These are phyloP conservation scores for Mythimna vitellina DNA, from an alignment of 2,888 invertebrate genomes.

Conservation along the genomic window DNA sequence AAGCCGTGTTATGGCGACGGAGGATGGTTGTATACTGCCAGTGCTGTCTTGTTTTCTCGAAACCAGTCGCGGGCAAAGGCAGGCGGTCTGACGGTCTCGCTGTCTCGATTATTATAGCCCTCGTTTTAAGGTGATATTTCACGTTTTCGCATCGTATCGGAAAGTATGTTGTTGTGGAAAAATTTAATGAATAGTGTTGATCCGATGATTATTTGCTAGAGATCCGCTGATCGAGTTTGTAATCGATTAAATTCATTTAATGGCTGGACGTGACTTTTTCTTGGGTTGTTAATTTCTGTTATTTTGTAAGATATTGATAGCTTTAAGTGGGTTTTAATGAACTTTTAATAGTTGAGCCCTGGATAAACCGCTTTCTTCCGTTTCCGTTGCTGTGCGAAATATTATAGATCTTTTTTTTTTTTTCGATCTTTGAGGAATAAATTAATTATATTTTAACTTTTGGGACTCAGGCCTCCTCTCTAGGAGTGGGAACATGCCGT, in stretches of 20 bases:
- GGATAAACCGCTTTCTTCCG: constrained; percentile 7
- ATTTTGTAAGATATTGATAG: constrained; percentile 32
- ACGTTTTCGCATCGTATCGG: constrained; percentile 70
- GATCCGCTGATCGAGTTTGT: constrained; percentile 47
- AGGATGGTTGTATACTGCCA: constrained; percentile 77
- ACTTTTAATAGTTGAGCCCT: neutral
- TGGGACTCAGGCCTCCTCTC: no score
- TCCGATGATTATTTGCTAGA: constrained; percentile 59
- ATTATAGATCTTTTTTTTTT: no score
- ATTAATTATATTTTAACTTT: no score
- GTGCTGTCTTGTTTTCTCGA: constrained; percentile 81
- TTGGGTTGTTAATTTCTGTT: constrained; percentile 22
- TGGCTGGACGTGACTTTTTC: constrained; percentile 22
- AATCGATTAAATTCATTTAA: constrained; percentile 34
- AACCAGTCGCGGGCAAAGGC: constrained; percentile 78
- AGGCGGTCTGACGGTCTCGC: constrained; percentile 73
- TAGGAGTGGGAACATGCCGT: no score
- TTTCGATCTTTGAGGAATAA: no score
- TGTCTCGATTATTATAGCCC: constrained; percentile 78
- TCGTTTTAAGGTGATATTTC: constrained; percentile 68
- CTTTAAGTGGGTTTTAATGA: constrained; percentile 21
- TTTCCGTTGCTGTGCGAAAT: neutral
- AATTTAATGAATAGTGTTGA: constrained; percentile 73
- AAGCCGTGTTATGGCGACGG: constrained; percentile 69
- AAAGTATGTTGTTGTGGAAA: constrained; percentile 81